Evolutionary conservation across 2,888 invertebrate species (phyloP).

Genomic region (Scaptomyza tumidula): DNA sequence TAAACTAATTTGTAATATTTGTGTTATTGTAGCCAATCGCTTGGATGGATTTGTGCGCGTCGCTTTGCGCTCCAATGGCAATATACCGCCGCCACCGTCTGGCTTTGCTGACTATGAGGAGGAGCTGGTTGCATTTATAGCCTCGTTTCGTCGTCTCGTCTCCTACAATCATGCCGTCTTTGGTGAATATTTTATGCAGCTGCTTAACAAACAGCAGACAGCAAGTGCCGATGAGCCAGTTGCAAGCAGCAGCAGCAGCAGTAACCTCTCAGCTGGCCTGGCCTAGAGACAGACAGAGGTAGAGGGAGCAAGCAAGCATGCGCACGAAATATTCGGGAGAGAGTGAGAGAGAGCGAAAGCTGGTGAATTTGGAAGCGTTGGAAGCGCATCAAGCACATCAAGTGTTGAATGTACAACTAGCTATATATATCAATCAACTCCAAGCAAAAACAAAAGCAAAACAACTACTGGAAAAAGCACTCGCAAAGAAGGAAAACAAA

Average conservation of each 20-base stretch:
- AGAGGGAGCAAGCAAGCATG: background rate
- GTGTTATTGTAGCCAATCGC: constrained; percentile 79
- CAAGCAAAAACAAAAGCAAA: background rate
- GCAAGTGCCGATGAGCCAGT: constrained; percentile 17
- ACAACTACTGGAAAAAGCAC: background rate
- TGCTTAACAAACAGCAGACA: constrained; percentile 62
- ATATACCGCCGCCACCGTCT: constrained; percentile 74
- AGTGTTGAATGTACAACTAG: constrained; percentile 4
- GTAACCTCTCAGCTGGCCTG: constrained; percentile 7
- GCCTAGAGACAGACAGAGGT: constrained; percentile 42
- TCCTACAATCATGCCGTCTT: constrained; percentile 84
- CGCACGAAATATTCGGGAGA: background rate
- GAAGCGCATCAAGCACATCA: constrained; percentile 18
- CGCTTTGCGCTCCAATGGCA: constrained; percentile 68
- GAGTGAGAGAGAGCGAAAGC: background rate
- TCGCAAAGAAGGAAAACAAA: background rate
- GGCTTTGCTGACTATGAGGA: constrained; percentile 83
- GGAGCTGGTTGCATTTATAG: constrained; percentile 81
- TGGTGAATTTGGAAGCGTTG: constrained; percentile 20
- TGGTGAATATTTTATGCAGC: constrained; percentile 82
- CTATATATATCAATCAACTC: background rate
- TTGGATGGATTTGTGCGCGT: constrained; percentile 81
- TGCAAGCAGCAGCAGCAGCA: constrained; percentile 15
- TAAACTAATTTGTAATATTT: background rate
- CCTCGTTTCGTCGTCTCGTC: constrained; percentile 82